A percentile compares a stretch with the other conserved stretches of the same genome.
These are phyloP conservation scores for Scophthalmus maximus DNA, from an alignment of 2,113 vertebrate genomes.

Conservation along the genomic window DNA sequence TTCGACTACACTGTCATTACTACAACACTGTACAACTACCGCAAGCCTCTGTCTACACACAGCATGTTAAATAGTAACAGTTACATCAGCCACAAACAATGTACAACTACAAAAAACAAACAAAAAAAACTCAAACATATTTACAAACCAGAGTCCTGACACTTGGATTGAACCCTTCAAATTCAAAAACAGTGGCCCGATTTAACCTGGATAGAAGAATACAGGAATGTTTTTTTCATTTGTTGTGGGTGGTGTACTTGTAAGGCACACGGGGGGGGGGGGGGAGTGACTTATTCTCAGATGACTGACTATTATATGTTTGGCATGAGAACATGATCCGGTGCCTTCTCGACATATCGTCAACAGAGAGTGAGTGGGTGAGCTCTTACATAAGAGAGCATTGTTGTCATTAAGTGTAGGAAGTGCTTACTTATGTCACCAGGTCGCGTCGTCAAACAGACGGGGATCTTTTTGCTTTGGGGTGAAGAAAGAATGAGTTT, in stretches of 20 bases:
- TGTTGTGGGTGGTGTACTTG: not conserved
- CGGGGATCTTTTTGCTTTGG: not conserved
- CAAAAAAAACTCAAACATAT: slow-evolving; percentile 54
- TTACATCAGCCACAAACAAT: slow-evolving; percentile 57
- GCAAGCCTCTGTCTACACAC: slow-evolving; percentile 50
- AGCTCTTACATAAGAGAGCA: slow-evolving; percentile 40
- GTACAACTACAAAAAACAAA: slow-evolving; percentile 55
- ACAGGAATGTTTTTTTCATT: not conserved
- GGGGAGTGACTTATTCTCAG: slow-evolving; percentile 7
- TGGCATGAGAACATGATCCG: slow-evolving; percentile 42
- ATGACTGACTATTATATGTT: slow-evolving; percentile 20
- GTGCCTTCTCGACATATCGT: not conserved
- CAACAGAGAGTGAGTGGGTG: no score
- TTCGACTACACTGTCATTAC: slow-evolving; percentile 40
- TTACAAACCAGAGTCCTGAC: slow-evolving; percentile 60
- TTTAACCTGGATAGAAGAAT: slow-evolving; percentile 7
- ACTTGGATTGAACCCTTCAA: slow-evolving; percentile 2
- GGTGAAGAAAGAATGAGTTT: not conserved
- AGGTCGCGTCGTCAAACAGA: not conserved
- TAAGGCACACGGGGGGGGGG: not conserved
- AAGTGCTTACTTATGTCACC: no score
- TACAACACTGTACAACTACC: slow-evolving; percentile 60
- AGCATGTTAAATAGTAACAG: slow-evolving; percentile 65
- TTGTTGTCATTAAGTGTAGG: no score
- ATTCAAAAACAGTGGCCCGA: slow-evolving; percentile 17